Conservation (phyloP, 2,113 vertebrate species). For the Campylomormyrus tamandua region DNA sequence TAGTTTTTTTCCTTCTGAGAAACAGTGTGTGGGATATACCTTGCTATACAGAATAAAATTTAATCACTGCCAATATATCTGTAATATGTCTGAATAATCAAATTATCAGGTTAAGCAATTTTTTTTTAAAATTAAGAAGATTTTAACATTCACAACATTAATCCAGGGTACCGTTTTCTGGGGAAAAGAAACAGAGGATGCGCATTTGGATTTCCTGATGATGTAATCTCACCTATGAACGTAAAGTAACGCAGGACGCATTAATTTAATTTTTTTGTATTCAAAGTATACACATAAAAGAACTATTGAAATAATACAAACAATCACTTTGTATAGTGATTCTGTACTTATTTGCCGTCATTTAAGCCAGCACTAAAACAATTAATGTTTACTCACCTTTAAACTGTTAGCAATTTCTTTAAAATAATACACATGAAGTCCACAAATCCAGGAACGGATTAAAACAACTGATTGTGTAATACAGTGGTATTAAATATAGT, state of each 20-base stretch:
- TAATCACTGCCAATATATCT: neutral
- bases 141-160: neutral
- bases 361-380: neutral
- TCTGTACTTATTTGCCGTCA: neutral
- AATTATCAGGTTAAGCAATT: neutral
- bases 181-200: slow-evolving; percentile 8
- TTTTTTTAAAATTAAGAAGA: neutral
- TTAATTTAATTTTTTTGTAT: neutral
- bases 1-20: neutral
- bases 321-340: neutral
- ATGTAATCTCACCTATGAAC: slow-evolving; percentile 16
- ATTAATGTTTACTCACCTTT: slow-evolving; percentile 22
- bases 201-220: slow-evolving; percentile 9
- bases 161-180: neutral
- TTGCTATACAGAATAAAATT: neutral
- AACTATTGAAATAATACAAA: neutral
- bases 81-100: neutral
- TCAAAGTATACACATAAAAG: neutral
- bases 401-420: neutral
- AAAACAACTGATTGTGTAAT: neutral
- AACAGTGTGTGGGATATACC: neutral
- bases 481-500: neutral
- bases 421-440: slow-evolving; percentile 6
- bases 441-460: neutral
- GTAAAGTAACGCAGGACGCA: slow-evolving; percentile 5